Base-by-base conservation (phyloP, 2,797 vertebrate genomes). In the Smutsia gigantea region DNA sequence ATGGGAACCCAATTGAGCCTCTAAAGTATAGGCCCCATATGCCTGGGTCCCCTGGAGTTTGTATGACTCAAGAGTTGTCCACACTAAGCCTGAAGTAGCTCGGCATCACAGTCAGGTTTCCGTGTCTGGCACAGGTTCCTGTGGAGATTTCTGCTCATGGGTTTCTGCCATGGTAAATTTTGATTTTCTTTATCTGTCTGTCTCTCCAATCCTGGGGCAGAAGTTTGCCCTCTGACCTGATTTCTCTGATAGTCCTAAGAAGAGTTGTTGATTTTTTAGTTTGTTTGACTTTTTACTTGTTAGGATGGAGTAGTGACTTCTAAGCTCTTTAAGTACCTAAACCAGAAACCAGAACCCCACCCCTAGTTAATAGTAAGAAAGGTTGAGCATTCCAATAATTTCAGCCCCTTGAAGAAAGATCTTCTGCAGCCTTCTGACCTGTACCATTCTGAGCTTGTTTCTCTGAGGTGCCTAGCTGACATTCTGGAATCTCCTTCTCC, bases 361-460 rank as follows among this genome's bases (percentile, higher is more conserved):
- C 37, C 37, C 72, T 49, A 46, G 46, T 42, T 8, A 31, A 59
- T 49, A 59, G 51, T 69, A 4, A 87, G 39, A 66, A n/a, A n/a
- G 39, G n/a, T 15, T 64, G 39, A 85, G 37, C 71, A 34, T 42
- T 84, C 46, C 37, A 61, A n/a, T 29, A 39, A 55, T 64, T 79
- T 51, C 61, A 77, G 66, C 34, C 66, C 57, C 42, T 46, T 77
- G 87, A 61, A 77, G 66, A 34, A 23, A 66, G 39, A 46, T n/a
- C 9, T 31, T 29, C 34, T 55, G 34, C 2, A 39, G 64, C 25
- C 21, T 57, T 18, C 69, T 13, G 1, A 7, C 3, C 25, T 13
- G 8, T 49, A 6, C 61, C 51, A 7, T 0, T 9, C 27, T 15
- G 21, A 19, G 27, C 0, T 64, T 49, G 8, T 2, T 3, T 21